Conservation (phyloP, 2,113 vertebrate genomes). For the Pelecanus crispus region DNA sequence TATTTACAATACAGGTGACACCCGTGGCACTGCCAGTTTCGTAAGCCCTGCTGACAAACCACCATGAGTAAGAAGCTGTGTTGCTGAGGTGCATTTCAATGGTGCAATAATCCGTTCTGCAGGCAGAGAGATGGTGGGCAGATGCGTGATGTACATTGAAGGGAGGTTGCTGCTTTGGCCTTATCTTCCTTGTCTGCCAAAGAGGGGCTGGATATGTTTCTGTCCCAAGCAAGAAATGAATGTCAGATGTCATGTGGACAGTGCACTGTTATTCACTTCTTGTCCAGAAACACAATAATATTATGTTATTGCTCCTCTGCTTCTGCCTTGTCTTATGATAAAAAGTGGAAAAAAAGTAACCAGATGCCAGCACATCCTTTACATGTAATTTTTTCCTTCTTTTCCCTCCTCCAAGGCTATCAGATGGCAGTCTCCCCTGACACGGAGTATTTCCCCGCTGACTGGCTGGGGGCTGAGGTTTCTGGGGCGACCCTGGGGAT, state of each 20-base stretch:
- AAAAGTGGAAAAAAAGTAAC: not conserved
- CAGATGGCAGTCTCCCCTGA: conserved; percentile 48
- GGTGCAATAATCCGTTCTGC: not conserved
- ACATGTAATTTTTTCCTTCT: not conserved
- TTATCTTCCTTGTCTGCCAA: not conserved
- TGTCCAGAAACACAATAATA: not conserved
- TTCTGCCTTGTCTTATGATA: not conserved
- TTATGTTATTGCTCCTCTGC: not conserved
- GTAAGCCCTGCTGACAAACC: not conserved
- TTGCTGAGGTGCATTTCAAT: not conserved
- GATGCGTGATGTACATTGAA: rapidly evolving
- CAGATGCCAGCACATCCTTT: not conserved
- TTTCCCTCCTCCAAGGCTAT: conserved; percentile 32
- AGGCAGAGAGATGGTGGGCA: not conserved
- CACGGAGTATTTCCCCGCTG: conserved; percentile 15
- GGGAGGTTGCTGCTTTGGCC: not conserved
- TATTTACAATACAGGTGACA: not conserved
- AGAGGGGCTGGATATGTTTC: not conserved
- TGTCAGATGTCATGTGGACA: not conserved
- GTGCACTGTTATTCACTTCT: not conserved
- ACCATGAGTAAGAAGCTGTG: not conserved
- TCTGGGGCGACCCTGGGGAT: conserved; percentile 69
- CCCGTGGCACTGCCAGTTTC: not conserved
- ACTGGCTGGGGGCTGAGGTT: conserved; percentile 63
- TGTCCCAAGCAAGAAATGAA: not conserved